phyloP scores from a whole-genome alignment of 2,888 invertebrate genomes.

The Mythimna albipuncta region DNA sequence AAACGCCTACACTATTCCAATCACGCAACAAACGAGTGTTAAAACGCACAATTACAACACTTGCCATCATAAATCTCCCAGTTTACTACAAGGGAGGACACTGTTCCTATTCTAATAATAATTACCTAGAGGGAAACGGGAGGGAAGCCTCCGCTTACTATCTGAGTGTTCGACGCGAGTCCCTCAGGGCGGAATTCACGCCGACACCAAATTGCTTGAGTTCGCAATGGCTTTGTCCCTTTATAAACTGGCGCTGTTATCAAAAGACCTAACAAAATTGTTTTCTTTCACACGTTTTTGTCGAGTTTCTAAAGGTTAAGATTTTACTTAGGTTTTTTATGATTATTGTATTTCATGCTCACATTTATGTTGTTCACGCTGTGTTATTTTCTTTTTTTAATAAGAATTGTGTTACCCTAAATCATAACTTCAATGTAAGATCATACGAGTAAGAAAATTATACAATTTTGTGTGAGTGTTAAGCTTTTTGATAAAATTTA shows the following conservation, averaged over 20 bases:
- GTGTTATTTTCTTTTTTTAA: neutral
- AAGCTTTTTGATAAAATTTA: no score
- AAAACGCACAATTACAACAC: conserved; percentile 54
- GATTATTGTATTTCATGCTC: neutral
- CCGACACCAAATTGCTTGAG: conserved; percentile 56
- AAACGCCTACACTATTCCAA: conserved; percentile 16
- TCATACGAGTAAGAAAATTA: no score
- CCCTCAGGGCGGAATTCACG: conserved; percentile 59
- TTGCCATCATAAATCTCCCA: conserved; percentile 60
- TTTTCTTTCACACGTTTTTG: conserved; percentile 29
- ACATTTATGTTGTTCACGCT: neutral
- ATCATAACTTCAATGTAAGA: neutral
- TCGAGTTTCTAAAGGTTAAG: neutral
- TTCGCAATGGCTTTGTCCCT: conserved; percentile 52
- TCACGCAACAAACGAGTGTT: conserved; percentile 44
- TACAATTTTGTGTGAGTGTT: no score
- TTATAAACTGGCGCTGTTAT: conserved; percentile 49
- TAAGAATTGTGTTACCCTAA: neutral
- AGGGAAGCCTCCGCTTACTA: conserved; percentile 52
- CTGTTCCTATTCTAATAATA: conserved; percentile 66
- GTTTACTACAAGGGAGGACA: conserved; percentile 65
- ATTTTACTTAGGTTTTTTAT: neutral
- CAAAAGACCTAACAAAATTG: conserved; percentile 40
- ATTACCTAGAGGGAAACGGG: conserved; percentile 50
- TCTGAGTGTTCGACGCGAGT: conserved; percentile 50